Base-by-base conservation (phyloP, 2,797 vertebrate species). In the Cyprinodon diabolis region DNA sequence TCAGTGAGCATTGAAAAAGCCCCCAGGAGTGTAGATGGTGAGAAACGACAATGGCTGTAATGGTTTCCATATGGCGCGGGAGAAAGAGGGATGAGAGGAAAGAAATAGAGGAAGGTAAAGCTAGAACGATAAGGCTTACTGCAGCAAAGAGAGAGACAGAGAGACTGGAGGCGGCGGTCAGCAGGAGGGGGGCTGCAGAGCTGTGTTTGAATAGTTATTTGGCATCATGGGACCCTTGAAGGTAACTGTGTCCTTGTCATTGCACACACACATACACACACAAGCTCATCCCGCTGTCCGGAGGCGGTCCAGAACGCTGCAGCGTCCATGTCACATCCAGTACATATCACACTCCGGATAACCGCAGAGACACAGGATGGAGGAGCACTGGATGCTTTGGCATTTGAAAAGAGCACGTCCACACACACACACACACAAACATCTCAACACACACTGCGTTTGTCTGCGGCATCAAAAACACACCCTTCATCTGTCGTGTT, bases 221-320 rank as follows among this genome's bases (percentile, higher is more conserved):
- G 87, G 90, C 80, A 84, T 81, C 85, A 80, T 91, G 92, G 92
- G 92, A 93, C 88, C 40, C 91, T 86, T 92, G 92, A 93, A 94
- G 92, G 93, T 92, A 93, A 90, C 87, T 1, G 84, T 57, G 92
- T 93, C 93, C 93, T 95, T 94, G 93, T 91, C 91, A 82, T 84
- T 71, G 30, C 70, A 58, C 65, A 74, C 51, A 55, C 74, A 58
- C 56, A 23, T 71, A 51, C 65, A 35, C 79, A 9, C 54, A 72
- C 85, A 75, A 30, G 37, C 79, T 2, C 77, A 51, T 47, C 68
- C 72, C 37, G 21, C 58, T 87, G 85, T 89, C 91, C 90, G 47
- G 86, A 87, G 89, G 90, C 66, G 84, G 88, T 87, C 85, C 84
- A 88, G 89, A 79, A 84, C 84, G 80, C 90, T 77, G 91, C 92